Evolutionary conservation across 1,140 invertebrate species (phyloP), one percentile per base, ranked within the genome.

Genomic region (Chelonus insularis): DNA sequence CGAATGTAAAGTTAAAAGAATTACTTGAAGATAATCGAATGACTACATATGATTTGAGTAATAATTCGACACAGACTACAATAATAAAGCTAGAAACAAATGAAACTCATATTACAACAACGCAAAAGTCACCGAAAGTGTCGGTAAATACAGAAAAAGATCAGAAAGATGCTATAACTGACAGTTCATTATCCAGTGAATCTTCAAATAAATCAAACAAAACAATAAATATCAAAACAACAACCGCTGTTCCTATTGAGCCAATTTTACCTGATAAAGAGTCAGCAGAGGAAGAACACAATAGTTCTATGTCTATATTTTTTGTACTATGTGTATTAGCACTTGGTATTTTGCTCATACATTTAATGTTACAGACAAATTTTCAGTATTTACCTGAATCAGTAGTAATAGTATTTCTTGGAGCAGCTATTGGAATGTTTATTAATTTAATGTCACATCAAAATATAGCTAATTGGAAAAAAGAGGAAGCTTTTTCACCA

Each of bases 381-480:
- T 96, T 99, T 70, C 93, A 96, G 68, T 99, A 97, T 79, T 83
- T 99, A 12, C 97, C 97, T 0, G 97, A 99, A 78, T 96, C 94
- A 79, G 91, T 99, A 54, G 95, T 97, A n/a, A 94, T 98, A 67
- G 94, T 99, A 12, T 92, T 98, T 72, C 82, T 99, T 11, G 96
- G 96, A 60, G 95, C 91, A 37, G 82, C 95, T 0, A 96, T 98
- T 72, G 96, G 96, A 5, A 84, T 97, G 62, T 86, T 95, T 23
- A 87, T 98, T 55, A 96, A 96, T 75, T 79, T 98, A 4, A 89
- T 97, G 84, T 95, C 92, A 0, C 88, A 94, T 61, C 88, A 92
- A 71, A 92, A 96, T 75, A 90, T 95, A 69, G 91, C 91, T 36
- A 95, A 96, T 77, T 96, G 94, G 94, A 88, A 91, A 73, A 96